Percentiles rank a stretch among this genome's conserved stretches.
These are phyloP conservation scores for Lucinisca nassula DNA, from an alignment of 2,888 invertebrate species.

Conservation along the genomic window DNA sequence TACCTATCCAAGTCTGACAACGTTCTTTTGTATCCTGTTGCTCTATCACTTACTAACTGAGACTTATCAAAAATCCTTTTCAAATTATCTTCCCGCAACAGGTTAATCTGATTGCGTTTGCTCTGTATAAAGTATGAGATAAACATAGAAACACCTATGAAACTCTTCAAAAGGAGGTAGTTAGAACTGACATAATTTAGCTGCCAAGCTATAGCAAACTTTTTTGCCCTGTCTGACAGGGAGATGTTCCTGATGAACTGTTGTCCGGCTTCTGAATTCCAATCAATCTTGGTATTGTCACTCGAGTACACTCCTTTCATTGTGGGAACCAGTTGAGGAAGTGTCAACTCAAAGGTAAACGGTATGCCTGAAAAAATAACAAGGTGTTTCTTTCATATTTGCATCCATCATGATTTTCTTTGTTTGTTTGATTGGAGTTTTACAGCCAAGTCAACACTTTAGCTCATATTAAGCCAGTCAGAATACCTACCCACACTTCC, in stretches of 20 bases:
- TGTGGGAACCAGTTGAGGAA: not conserved
- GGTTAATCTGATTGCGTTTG: not conserved
- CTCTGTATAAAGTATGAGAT: not conserved
- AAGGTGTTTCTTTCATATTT: not conserved
- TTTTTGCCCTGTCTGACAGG: constrained; percentile 93
- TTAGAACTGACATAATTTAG: constrained; percentile 90
- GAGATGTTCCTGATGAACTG: constrained; percentile 91
- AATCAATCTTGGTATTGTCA: constrained; percentile 89
- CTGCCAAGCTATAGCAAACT: constrained; percentile 94
- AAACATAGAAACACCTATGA: not conserved
- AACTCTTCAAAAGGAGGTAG: not conserved
- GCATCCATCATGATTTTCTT: too few species aligned
- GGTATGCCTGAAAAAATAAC: not conserved
- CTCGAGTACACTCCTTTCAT: not conserved
- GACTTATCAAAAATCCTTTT: not conserved
- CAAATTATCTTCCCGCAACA: not conserved
- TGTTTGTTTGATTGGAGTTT: too few species aligned
- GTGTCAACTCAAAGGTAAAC: not conserved
- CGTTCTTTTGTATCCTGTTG: not conserved
- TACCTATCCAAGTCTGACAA: not conserved
- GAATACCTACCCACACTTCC: too few species aligned
- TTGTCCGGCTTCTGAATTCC: constrained; percentile 91
- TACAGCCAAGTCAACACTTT: too few species aligned
- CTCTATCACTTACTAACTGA: not conserved
- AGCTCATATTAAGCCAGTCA: too few species aligned